These are phyloP conservation scores for Suricata suricatta DNA, from an alignment of 2,113 vertebrate species.

Conservation along the genomic window DNA sequence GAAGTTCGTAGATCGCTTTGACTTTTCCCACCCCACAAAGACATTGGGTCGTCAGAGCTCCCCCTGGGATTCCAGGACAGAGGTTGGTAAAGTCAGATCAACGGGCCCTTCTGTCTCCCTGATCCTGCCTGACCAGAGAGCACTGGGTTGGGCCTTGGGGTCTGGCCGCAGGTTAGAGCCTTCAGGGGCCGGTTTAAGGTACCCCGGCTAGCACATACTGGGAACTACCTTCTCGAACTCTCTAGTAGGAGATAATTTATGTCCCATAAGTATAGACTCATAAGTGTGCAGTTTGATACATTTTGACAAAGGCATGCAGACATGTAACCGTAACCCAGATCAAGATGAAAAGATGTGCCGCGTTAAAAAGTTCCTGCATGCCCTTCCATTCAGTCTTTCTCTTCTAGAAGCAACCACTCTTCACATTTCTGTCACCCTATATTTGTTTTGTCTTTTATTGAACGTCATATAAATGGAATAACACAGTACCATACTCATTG, in stretches of 20 bases:
- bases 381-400: neutral
- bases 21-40: neutral
- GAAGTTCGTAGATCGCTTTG: neutral
- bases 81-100: neutral
- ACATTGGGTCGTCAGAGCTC: neutral
- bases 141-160: neutral
- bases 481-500: neutral
- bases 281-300: neutral
- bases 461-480: neutral
- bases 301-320: neutral
- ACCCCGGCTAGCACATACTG: neutral
- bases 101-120: neutral
- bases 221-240: neutral
- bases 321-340: neutral
- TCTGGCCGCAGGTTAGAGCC: neutral
- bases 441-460: neutral
- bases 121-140: fast-evolving
- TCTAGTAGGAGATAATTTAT: neutral
- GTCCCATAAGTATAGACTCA: neutral
- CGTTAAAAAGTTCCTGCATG: neutral
- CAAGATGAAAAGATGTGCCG: neutral
- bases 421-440: neutral
- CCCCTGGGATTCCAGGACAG: neutral
- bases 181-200: neutral
- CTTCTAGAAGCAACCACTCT: neutral